Percentiles rank a stretch among this genome's conserved stretches.
Evolutionary conservation across 2,888 invertebrate species (phyloP).

Genomic region (Athalia circularis): DNA sequence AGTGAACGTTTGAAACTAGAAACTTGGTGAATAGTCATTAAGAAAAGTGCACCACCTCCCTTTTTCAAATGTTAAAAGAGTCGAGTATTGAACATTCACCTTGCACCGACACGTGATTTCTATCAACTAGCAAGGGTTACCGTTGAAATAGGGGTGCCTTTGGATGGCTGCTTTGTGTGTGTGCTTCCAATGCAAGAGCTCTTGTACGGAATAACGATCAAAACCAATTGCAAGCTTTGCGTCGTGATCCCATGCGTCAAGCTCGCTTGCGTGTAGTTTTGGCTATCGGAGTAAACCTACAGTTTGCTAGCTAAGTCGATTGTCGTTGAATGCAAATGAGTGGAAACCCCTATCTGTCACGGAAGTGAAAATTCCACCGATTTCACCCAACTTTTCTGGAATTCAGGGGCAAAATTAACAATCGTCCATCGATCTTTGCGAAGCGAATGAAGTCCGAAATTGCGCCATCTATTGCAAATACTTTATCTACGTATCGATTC

Average conservation of each 20-base stretch:
- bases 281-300: constrained; percentile 28
- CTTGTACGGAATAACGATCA: constrained; percentile 15
- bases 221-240: constrained; percentile 34
- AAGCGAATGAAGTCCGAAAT: neutral
- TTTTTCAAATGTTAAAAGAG: too few species aligned
- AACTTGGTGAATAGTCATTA: too few species aligned
- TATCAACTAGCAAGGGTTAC: neutral
- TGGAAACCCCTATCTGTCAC: constrained; percentile 14
- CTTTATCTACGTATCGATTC: neutral
- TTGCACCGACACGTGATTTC: neutral
- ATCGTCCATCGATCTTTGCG: neutral
- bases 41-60: too few species aligned
- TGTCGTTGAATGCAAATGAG: constrained; percentile 41
- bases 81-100: neutral
- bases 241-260: constrained; percentile 35
- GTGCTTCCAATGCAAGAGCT: neutral
- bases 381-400: constrained; percentile 5
- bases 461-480: neutral
- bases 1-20: too few species aligned
- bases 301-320: constrained; percentile 21
- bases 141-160: neutral
- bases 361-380: constrained; percentile 28
- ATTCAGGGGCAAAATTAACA: constrained; percentile 7
- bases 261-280: constrained; percentile 30
- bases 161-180: neutral